Percentiles rank a stretch among this genome's conserved stretches.
Evolutionary conservation across 2,797 vertebrate species (phyloP).

Genomic region (Lemur catta): DNA sequence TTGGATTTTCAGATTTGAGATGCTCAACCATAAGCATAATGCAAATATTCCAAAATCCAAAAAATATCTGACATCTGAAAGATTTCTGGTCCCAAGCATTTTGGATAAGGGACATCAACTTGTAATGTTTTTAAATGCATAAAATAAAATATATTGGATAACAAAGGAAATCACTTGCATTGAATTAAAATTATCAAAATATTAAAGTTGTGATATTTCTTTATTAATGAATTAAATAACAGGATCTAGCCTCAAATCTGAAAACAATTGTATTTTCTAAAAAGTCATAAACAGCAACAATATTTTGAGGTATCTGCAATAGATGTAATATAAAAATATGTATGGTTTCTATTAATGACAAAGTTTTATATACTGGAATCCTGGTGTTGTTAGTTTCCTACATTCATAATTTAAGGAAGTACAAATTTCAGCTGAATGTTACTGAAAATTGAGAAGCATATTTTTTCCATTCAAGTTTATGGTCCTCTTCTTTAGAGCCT

Average conservation of each 20-base stretch:
- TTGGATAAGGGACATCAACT: background rate
- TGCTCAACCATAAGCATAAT: background rate
- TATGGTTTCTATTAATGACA: background rate
- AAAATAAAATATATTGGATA: constrained; percentile 1
- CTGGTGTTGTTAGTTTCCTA: background rate
- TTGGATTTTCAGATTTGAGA: background rate
- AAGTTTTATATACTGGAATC: background rate
- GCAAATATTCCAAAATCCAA: background rate
- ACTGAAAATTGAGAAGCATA: background rate
- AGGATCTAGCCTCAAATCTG: background rate
- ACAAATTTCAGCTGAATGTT: background rate
- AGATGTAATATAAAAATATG: background rate
- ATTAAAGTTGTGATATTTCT: background rate
- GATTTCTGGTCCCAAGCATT: background rate
- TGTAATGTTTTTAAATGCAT: background rate
- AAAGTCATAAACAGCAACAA: background rate
- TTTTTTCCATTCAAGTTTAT: background rate
- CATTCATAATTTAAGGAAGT: background rate
- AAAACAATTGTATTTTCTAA: background rate
- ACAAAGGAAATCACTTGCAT: background rate
- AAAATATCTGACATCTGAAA: background rate
- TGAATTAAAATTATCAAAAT: constrained; percentile 15
- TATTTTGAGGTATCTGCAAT: background rate
- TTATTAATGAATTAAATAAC: constrained; percentile 30
- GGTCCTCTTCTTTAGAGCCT: background rate